A percentile compares a stretch with the other conserved stretches of the same genome.
These are phyloP conservation scores for Pachliopta kotzebuea DNA, from an alignment of 2,888 invertebrate genomes.

Conservation along the genomic window DNA sequence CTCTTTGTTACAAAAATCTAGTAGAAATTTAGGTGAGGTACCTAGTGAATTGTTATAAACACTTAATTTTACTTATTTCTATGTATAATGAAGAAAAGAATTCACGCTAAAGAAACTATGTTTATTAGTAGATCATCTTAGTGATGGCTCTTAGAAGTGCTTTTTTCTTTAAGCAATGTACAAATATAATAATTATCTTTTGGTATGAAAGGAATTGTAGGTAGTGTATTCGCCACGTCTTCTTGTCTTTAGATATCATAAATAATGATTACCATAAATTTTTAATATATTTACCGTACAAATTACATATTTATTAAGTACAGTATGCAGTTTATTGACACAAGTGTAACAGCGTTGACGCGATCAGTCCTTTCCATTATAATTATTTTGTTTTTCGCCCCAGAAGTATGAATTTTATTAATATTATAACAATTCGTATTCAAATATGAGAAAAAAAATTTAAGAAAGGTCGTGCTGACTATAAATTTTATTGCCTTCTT, in stretches of 20 bases:
- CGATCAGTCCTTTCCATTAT: background rate
- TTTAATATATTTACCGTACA: background rate
- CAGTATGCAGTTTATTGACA: conserved; percentile 8
- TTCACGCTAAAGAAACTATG: background rate
- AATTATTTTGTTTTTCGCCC: background rate
- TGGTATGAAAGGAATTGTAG: background rate
- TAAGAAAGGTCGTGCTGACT: background rate
- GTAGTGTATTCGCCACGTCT: too few species aligned
- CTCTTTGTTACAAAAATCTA: too few species aligned
- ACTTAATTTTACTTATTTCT: background rate
- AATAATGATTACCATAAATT: background rate
- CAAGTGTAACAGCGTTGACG: conserved; percentile 17
- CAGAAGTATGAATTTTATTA: background rate
- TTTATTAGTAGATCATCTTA: background rate
- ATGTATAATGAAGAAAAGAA: background rate
- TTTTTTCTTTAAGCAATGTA: background rate
- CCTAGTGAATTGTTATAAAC: too few species aligned
- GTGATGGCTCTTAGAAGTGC: background rate
- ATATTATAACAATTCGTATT: background rate
- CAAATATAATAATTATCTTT: background rate
- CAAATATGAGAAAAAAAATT: background rate
- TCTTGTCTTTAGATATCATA: too few species aligned
- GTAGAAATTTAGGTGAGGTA: too few species aligned
- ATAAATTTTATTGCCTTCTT: too few species aligned
- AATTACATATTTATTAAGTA: background rate